phyloP scores from a whole-genome alignment of 92 coral and sea anemone species.

The Epizoanthus rinbou region DNA sequence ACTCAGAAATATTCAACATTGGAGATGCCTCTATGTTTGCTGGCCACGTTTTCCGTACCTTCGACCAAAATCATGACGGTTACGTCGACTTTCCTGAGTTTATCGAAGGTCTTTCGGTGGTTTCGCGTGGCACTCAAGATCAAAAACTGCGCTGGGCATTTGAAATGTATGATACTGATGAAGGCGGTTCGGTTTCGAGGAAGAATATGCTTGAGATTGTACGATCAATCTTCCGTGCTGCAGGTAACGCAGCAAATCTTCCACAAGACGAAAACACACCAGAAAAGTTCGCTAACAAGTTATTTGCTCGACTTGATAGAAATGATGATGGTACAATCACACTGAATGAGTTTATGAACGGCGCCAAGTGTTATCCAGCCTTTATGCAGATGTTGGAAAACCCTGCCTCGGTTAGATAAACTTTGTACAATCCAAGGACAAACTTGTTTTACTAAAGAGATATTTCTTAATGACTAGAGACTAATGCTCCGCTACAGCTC shows the following conservation, averaged over 20 bases:
- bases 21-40: slow-evolving; percentile 94
- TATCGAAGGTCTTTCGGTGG: slow-evolving; percentile 93
- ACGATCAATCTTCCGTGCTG: slow-evolving; percentile 87
- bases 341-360: slow-evolving; percentile 85
- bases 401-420: slow-evolving; percentile 69
- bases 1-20: slow-evolving; percentile 77
- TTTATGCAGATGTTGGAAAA: slow-evolving; percentile 94
- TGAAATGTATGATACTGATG: slow-evolving; percentile 95
- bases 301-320: slow-evolving; percentile 85
- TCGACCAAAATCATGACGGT: slow-evolving; percentile 95
- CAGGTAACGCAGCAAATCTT: slow-evolving; percentile 72
- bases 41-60: slow-evolving; percentile 96
- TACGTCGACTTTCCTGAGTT: slow-evolving; percentile 94
- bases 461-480: too few relatives aligned
- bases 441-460: not conserved
- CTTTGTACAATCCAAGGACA: too few relatives aligned
- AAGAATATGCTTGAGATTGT: slow-evolving; percentile 95
- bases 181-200: slow-evolving; percentile 82
- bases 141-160: slow-evolving; percentile 99
- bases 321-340: slow-evolving; percentile 93
- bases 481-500: too few relatives aligned
- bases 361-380: slow-evolving; percentile 90
- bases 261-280: slow-evolving; percentile 96
- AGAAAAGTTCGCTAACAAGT: slow-evolving; percentile 89
- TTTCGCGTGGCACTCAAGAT: slow-evolving; percentile 90